Percentiles rank a stretch among this genome's conserved stretches.
Conservation (phyloP, 2,113 vertebrate genomes). For the Megaceryle maxima region DNA sequence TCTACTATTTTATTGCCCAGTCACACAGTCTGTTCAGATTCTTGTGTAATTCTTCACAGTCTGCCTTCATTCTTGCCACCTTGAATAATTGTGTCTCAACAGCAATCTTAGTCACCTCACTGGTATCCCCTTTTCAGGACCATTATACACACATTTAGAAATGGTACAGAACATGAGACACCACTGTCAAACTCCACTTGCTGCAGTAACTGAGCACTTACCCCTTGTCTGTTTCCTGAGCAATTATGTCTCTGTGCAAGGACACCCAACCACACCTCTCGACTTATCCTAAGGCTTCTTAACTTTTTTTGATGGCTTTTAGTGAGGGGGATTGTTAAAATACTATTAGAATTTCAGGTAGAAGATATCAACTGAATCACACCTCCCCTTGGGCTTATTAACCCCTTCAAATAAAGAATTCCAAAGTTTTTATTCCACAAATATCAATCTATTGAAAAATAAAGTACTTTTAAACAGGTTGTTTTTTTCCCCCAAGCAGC, state of each 20-base stretch:
- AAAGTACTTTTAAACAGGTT: background rate
- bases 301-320: background rate
- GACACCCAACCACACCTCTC: background rate
- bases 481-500: background rate
- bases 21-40: constrained; percentile 35
- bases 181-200: background rate
- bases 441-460: background rate
- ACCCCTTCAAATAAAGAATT: background rate
- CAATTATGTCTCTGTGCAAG: background rate
- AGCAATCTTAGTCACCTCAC: constrained; percentile 23
- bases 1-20: constrained; percentile 59
- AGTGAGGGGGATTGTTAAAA: background rate
- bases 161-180: background rate
- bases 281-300: background rate
- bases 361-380: background rate
- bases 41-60: constrained; percentile 48
- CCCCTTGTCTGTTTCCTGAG: background rate
- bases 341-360: background rate
- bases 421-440: background rate
- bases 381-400: background rate
- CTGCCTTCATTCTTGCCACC: constrained; percentile 21
- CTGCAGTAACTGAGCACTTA: background rate
- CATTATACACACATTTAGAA: background rate
- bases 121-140: background rate
- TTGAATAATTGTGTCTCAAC: constrained; percentile 45